phyloP scores from a whole-genome alignment of 2,797 vertebrate genomes.

The Sebastes variabilis region DNA sequence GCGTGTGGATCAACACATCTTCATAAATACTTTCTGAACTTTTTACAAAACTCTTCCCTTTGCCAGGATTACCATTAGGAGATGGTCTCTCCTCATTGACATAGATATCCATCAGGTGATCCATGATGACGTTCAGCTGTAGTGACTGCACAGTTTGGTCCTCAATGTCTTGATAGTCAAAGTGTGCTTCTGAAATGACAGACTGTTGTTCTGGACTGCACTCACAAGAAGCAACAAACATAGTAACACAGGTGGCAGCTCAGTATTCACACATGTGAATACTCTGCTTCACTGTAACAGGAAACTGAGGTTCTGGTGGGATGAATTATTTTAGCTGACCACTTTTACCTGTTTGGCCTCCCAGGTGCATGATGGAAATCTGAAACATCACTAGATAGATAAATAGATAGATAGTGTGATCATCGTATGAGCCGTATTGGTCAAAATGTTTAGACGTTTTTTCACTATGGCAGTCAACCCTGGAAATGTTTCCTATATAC shows the following conservation, averaged over 20 bases:
- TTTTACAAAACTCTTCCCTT: not conserved
- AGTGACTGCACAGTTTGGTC: not conserved
- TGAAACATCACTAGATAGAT: not conserved
- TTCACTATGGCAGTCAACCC: no score
- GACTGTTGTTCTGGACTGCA: not conserved
- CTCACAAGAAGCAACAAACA: not conserved
- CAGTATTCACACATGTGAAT: not conserved
- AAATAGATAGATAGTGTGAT: not conserved
- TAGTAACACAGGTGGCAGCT: not conserved
- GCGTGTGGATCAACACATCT: not conserved
- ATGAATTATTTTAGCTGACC: not conserved
- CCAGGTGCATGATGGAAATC: not conserved
- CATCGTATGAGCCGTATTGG: no score
- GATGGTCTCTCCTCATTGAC: not conserved
- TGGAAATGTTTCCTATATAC: no score
- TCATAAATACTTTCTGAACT: constrained; percentile 5
- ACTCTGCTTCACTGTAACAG: not conserved
- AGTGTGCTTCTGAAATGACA: not conserved
- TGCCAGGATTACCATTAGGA: not conserved
- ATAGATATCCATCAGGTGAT: not conserved
- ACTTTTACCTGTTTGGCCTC: not conserved
- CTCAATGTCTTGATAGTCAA: not conserved
- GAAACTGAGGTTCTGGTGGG: not conserved
- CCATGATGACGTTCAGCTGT: not conserved
- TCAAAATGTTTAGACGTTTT: no score